These are phyloP conservation scores for Catostylus mosaicus DNA, from an alignment of 30 jellyfish, hydroid and myxozoan genomes.

Conservation along the genomic window DNA sequence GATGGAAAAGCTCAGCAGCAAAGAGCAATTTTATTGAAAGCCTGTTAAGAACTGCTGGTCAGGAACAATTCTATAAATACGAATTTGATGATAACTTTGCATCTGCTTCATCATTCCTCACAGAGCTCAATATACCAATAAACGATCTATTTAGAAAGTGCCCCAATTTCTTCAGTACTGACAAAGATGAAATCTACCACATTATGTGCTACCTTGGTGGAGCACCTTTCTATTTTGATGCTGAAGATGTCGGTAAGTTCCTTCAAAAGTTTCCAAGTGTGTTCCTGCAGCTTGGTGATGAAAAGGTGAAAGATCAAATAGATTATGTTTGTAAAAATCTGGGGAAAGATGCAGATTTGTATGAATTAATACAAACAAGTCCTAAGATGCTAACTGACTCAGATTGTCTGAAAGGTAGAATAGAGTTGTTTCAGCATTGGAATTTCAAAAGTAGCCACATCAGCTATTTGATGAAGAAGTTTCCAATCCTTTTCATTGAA, in stretches of 20 bases:
- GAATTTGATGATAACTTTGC: constrained; percentile 48
- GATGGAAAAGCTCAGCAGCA: constrained; percentile 44
- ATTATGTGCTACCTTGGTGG: constrained; percentile 28
- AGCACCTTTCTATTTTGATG: constrained; percentile 58
- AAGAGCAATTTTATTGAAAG: constrained; percentile 54
- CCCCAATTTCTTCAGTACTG: constrained; percentile 38
- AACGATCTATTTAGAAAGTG: constrained; percentile 23
- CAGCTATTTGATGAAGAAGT: constrained; percentile 38
- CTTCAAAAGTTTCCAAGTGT: constrained; percentile 50
- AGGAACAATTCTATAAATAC: constrained; percentile 27
- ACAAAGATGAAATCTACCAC: constrained; percentile 3
- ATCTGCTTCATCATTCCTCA: constrained; percentile 35
- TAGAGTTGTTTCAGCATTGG: constrained; percentile 37
- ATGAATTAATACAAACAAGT: constrained; percentile 43
- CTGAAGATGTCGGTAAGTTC: constrained; percentile 33
- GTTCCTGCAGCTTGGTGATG: constrained; percentile 27
- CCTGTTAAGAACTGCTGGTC: constrained; percentile 27
- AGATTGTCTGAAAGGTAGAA: constrained; percentile 26
- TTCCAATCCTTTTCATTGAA: constrained; percentile 42
- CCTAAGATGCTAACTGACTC: constrained; percentile 47
- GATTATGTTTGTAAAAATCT: background rate
- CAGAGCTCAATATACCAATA: constrained; percentile 33
- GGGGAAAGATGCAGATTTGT: constrained; percentile 44
- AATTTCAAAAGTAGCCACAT: constrained; percentile 20
- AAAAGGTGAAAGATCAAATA: constrained; percentile 22